Evolutionary conservation across 2,113 vertebrate species (phyloP).

Genomic region (Onychostruthus taczanowskii): DNA sequence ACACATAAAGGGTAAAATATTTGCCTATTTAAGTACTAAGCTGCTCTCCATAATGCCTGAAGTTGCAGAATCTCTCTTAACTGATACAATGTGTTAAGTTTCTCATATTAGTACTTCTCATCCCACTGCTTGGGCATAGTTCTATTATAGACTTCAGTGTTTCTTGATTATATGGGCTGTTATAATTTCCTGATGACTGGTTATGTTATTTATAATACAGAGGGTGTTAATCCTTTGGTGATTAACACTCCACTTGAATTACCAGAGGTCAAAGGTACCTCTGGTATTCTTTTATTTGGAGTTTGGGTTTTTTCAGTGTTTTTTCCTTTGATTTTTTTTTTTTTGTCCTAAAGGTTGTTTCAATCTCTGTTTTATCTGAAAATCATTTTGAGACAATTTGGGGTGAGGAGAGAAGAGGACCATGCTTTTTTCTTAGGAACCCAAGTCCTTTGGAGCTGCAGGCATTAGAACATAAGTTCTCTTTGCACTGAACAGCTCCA

Average conservation of each 20-base stretch:
- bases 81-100: not conserved
- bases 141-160: not conserved
- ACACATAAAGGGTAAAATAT: not conserved
- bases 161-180: slow-evolving; percentile 24
- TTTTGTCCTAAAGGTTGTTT: not conserved
- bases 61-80: not conserved
- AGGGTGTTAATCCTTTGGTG: slow-evolving; percentile 51
- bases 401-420: not conserved
- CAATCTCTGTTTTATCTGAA: not conserved
- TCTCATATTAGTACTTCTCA: not conserved
- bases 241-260: slow-evolving; percentile 37
- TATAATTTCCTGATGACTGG: slow-evolving; percentile 36
- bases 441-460: not conserved
- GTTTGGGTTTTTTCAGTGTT: not conserved
- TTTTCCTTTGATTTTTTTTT: not conserved
- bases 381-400: not conserved
- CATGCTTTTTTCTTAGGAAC: not conserved
- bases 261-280: slow-evolving; percentile 29
- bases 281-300: not conserved
- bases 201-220: slow-evolving; percentile 51
- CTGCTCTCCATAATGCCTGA: not conserved
- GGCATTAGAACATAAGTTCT: not conserved
- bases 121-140: not conserved
- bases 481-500: not conserved
- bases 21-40: not conserved